These are phyloP conservation scores for Epinephelus coioides DNA, from an alignment of 2,797 vertebrate species.

Conservation along the genomic window DNA sequence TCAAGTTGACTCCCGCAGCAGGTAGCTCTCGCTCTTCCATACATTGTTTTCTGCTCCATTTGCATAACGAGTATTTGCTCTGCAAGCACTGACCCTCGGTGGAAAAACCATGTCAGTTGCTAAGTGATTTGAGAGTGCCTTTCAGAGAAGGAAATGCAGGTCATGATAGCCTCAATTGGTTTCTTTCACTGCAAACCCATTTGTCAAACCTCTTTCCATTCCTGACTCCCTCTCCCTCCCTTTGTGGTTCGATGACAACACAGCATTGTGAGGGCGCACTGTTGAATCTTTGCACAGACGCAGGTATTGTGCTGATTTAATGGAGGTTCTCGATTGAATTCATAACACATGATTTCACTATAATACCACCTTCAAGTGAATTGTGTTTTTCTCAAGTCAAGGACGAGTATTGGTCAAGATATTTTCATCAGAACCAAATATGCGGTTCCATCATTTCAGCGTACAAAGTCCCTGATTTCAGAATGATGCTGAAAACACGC, in stretches of 20 bases:
- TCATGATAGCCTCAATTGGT: slow-evolving; percentile 52
- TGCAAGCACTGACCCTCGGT: slow-evolving; percentile 35
- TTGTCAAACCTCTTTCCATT: slow-evolving; percentile 46
- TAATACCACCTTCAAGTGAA: not conserved
- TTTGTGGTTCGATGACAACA: slow-evolving; percentile 43
- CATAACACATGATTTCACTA: not conserved
- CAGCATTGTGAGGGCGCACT: slow-evolving; percentile 15
- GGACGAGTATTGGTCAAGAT: not conserved
- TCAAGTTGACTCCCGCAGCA: slow-evolving; percentile 18
- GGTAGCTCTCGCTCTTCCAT: slow-evolving; percentile 10
- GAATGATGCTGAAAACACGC: not conserved
- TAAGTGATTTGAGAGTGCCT: slow-evolving; percentile 55
- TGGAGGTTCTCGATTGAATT: not conserved
- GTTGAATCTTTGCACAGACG: slow-evolving; percentile 10
- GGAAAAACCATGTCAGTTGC: slow-evolving; percentile 51
- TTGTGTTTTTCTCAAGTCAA: slow-evolving; percentile 4
- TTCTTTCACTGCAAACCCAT: slow-evolving; percentile 55
- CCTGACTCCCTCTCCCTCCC: not conserved
- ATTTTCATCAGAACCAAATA: not conserved
- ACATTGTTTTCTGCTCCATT: slow-evolving; percentile 40
- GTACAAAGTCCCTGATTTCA: not conserved
- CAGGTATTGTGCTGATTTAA: not conserved
- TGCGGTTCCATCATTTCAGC: not conserved
- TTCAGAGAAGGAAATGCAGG: slow-evolving; percentile 50
- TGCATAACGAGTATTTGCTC: slow-evolving; percentile 60